A percentile compares a stretch with the other conserved stretches of the same genome.
Evolutionary conservation across 2,113 vertebrate genomes (phyloP).

Genomic region (Tupaia tana): DNA sequence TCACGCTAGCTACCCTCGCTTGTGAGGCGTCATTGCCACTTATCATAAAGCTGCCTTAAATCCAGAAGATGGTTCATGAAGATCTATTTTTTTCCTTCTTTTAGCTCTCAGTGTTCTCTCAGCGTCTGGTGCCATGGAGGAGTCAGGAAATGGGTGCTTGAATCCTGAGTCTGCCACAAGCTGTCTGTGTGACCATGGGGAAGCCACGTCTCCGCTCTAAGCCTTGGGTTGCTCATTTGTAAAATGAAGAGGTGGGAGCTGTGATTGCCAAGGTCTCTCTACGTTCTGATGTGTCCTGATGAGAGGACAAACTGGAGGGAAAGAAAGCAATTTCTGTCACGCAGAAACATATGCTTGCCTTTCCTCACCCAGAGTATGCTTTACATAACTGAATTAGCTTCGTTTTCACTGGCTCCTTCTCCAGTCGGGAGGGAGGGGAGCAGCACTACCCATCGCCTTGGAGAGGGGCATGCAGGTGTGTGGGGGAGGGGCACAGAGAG

Average conservation of each 20-base stretch:
- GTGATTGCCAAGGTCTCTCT: neutral
- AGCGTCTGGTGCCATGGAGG: constrained; percentile 37
- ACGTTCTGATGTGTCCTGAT: neutral
- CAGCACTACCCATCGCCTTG: fast-evolving
- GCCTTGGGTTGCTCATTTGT: neutral
- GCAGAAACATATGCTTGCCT: constrained; percentile 1
- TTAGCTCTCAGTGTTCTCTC: constrained; percentile 62
- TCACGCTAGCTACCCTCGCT: constrained; percentile 84
- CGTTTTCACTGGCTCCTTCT: constrained; percentile 75
- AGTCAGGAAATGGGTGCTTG: neutral
- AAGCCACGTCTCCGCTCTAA: neutral
- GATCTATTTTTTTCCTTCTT: constrained; percentile 23
- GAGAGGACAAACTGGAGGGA: neutral
- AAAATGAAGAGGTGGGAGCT: neutral
- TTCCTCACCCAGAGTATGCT: constrained; percentile 52
- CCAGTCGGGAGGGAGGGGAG: constrained; percentile 20
- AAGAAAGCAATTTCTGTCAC: neutral
- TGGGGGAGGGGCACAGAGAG: fast-evolving
- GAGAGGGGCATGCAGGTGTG: neutral
- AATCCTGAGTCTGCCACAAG: neutral
- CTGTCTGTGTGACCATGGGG: neutral
- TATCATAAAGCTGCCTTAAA: constrained; percentile 82
- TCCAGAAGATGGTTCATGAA: constrained; percentile 55
- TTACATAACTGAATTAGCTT: constrained; percentile 73
- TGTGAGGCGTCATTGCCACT: constrained; percentile 80